Percentiles rank a stretch among this genome's conserved stretches.
Evolutionary conservation across 2,888 invertebrate species (phyloP).

Genomic region (Drosophila borborema): DNA sequence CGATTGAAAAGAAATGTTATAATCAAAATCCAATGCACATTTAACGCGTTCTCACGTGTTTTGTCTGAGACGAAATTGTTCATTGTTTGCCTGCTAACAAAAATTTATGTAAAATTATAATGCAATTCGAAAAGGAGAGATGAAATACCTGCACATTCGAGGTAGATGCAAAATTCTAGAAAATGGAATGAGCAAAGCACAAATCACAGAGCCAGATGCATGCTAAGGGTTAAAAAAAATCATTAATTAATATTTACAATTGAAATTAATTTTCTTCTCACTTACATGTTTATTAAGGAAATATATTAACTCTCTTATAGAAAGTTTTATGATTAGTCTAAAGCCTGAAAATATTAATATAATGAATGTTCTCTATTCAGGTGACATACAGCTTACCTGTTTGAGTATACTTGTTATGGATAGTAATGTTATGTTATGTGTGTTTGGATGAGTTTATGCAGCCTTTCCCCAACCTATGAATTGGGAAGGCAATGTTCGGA

Average conservation of each 20-base stretch:
- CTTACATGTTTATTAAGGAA: not conserved
- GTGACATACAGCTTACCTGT: no score
- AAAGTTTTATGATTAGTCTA: no score
- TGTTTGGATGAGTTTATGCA: no score
- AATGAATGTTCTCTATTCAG: no score
- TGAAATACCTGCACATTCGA: not conserved
- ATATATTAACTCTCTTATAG: not conserved
- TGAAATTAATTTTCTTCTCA: not conserved
- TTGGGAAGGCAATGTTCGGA: no score
- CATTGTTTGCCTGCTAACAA: conserved; percentile 31
- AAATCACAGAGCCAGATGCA: not conserved
- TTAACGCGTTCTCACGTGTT: conserved; percentile 28
- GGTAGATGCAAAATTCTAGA: not conserved
- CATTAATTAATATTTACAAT: no score
- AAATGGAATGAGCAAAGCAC: no score
- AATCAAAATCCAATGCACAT: conserved; percentile 47
- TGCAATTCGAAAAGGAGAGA: conserved; percentile 43
- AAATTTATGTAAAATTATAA: conserved; percentile 31
- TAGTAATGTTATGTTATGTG: no score
- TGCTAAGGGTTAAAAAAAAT: not conserved
- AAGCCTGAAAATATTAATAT: no score
- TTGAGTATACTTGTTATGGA: no score
- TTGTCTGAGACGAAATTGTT: conserved; percentile 1
- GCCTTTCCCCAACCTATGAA: no score
- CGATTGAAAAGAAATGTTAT: no score